A percentile compares a stretch with the other conserved stretches of the same genome.
phyloP scores from a whole-genome alignment of 2,113 vertebrate genomes.

The Sebastes schlegelii region DNA sequence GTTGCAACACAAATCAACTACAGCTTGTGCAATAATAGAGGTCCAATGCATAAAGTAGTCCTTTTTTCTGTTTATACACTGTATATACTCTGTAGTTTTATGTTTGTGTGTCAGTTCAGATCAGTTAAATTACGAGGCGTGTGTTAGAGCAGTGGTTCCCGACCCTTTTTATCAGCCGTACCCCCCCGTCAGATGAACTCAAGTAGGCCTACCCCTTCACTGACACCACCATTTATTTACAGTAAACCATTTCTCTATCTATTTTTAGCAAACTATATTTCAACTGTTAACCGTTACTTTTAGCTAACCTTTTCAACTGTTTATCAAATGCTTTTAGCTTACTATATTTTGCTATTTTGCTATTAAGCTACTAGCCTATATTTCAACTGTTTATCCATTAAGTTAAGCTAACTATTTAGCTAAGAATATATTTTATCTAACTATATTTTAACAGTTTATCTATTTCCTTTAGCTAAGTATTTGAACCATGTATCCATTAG shows the following conservation, averaged over 20 bases:
- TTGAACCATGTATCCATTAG: too few species aligned
- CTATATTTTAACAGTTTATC: not conserved
- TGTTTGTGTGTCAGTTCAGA: not conserved
- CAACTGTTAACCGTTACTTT: not conserved
- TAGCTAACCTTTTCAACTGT: not conserved
- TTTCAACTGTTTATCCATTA: too few species aligned
- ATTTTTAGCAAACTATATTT: not conserved
- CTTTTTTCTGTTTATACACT: not conserved
- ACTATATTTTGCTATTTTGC: too few species aligned
- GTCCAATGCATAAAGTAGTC: not conserved
- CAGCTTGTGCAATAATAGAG: not conserved
- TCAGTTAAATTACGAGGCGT: not conserved
- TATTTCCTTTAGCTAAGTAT: not conserved
- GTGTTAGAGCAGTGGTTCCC: too few species aligned
- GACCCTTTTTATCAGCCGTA: not conserved
- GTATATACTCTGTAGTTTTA: not conserved
- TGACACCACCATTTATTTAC: not conserved
- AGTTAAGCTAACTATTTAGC: not conserved
- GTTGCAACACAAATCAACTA: conserved; percentile 1
- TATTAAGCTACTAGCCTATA: too few species aligned
- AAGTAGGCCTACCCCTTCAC: not conserved
- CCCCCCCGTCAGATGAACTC: not conserved
- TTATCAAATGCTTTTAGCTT: not conserved
- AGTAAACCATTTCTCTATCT: not conserved
- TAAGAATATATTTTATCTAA: not conserved